Conservation (phyloP, 2,797 vertebrate species). For the Tapirus indicus region DNA sequence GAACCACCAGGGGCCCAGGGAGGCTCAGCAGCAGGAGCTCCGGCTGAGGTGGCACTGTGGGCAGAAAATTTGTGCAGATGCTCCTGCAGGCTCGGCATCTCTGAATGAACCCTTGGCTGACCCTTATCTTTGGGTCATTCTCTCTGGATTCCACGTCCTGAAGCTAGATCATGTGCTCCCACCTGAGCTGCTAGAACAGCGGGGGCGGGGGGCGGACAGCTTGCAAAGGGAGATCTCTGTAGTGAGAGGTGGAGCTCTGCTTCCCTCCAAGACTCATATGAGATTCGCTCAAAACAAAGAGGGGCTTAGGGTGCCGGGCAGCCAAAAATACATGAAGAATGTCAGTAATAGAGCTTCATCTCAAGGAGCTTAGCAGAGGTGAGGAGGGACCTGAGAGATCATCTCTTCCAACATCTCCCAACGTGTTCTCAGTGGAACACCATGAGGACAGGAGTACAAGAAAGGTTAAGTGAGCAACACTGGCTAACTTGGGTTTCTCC, state of each 20-base stretch:
- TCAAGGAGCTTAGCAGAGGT: not conserved
- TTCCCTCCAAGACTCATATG: not conserved
- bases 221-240: not conserved
- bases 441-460: not conserved
- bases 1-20: not conserved
- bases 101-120: not conserved
- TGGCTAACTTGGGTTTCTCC: not conserved
- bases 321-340: not conserved
- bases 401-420: not conserved
- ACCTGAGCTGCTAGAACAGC: not conserved
- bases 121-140: not conserved
- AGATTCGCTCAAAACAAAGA: not conserved
- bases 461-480: not conserved
- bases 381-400: not conserved
- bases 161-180: not conserved
- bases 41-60: not conserved
- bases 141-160: not conserved
- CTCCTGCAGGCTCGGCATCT: not conserved
- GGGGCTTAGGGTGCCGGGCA: not conserved
- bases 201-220: not conserved
- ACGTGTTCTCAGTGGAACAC: not conserved
- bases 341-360: not conserved
- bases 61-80: not conserved
- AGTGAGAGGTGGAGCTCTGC: not conserved
- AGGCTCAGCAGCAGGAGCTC: not conserved